Evolutionary conservation across 2,113 vertebrate species (phyloP).

Genomic region (Pholis gunnellus): DNA sequence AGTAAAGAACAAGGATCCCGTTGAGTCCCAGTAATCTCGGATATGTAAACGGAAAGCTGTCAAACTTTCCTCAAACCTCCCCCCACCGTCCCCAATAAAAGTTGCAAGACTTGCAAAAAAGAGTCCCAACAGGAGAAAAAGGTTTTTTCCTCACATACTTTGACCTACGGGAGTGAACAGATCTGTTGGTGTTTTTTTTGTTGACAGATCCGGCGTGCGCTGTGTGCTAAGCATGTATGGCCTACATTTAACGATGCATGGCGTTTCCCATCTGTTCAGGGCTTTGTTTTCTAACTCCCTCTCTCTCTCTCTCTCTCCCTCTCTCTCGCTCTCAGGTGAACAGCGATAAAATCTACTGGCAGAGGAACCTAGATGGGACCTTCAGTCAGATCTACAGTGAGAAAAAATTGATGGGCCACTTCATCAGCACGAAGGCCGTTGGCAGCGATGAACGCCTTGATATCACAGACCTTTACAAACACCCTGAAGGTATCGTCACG

Average conservation of each 20-base stretch:
- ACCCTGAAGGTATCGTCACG: slow-evolving; percentile 76
- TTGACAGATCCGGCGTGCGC: too few species aligned
- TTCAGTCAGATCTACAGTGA: slow-evolving; percentile 86
- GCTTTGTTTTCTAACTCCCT: background rate
- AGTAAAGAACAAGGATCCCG: too few species aligned
- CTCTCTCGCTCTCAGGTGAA: slow-evolving; percentile 84
- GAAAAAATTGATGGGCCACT: slow-evolving; percentile 86
- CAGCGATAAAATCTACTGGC: slow-evolving; percentile 93
- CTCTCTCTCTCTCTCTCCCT: too few species aligned
- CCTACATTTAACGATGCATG: background rate
- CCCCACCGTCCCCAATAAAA: background rate
- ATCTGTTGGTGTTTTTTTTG: too few species aligned
- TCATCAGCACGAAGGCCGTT: slow-evolving; percentile 90
- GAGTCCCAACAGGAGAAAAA: too few species aligned
- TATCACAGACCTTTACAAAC: slow-evolving; percentile 89
- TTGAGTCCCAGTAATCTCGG: too few species aligned
- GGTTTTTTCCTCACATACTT: too few species aligned
- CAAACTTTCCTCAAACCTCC: too few species aligned
- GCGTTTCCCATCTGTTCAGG: slow-evolving; percentile 12
- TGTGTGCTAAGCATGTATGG: too few species aligned
- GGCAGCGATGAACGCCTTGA: slow-evolving; percentile 85
- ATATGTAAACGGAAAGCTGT: too few species aligned
- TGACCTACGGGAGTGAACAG: too few species aligned
- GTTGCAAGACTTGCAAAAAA: background rate
- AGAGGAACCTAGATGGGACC: slow-evolving; percentile 84